Evolutionary conservation across 2,888 invertebrate species (phyloP), one percentile per base, ranked within the genome.

Genomic region (Oscheius myriophilus): DNA sequence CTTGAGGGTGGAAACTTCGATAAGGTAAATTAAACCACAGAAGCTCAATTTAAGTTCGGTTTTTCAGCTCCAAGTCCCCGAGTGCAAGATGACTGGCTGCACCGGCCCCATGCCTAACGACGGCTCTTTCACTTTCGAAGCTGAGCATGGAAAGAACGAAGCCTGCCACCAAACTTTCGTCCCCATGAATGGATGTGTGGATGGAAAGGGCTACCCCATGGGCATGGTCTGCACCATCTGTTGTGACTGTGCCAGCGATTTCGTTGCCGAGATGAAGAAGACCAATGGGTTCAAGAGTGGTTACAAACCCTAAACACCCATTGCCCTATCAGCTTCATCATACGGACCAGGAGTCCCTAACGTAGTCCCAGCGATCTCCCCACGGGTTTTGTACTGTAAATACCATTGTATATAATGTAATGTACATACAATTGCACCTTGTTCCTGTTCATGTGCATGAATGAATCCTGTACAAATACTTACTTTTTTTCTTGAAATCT

Each of bases 201-300:
- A 80, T 65, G 72, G 72, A 68, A 72, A 75, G 67, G 81, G 81
- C 61, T 83, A 83, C 68, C 83, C 82, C 23, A 77, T 82, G 71
- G 84, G 84, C 45, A 84, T 84, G 84, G 67, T 82, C 25, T 84
- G 84, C 76, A 78, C 78, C 21, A 78, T 84, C 49, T 84, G 84
- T 72, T 84, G 84, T 63, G 84, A 84, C 61, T 83, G 83, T 68
- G 67, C 76, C 41, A 72, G 71, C 49, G 70, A 77, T 25, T 81
- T 84, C 65, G 67, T 72, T 23, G 21, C 52, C 9, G 83, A 84
- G 67, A 80, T 84, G 80, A 73, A 74, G 67, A 79, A 83, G 59
- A 76, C 80, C 18, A 74, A 74, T 68, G 83, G 83, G 7, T 83
- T 69, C 57, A 49, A 49, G 45, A 14, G 52, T 39, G 62, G 62